Evolutionary conservation across 1,140 invertebrate species (phyloP).

Genomic region (Thrips palmi): DNA sequence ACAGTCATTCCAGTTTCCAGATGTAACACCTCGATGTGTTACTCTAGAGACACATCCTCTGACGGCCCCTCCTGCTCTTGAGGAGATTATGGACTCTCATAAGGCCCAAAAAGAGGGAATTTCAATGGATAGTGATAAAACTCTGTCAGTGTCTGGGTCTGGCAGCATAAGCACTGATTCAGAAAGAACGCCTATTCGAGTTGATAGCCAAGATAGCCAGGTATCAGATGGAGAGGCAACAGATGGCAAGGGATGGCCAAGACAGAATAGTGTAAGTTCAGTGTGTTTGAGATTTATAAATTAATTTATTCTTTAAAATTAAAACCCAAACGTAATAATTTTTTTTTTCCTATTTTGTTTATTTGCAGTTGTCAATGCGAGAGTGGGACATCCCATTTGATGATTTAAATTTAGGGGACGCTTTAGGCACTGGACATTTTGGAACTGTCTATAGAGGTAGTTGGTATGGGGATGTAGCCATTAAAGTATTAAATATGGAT

Average conservation of each 20-base stretch:
- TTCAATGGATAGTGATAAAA: slow-evolving; percentile 75
- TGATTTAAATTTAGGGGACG: slow-evolving; percentile 71
- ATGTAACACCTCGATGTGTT: slow-evolving; percentile 19
- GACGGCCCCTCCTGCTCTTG: neutral
- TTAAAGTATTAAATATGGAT: slow-evolving; percentile 91
- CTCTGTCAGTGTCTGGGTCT: slow-evolving; percentile 51
- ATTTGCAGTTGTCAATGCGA: slow-evolving; percentile 59
- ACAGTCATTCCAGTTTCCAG: slow-evolving; percentile 71
- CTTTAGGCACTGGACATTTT: slow-evolving; percentile 84
- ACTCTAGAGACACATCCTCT: slow-evolving; percentile 31
- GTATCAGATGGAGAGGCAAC: slow-evolving; percentile 43
- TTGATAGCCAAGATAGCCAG: slow-evolving; percentile 77
- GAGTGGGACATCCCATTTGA: slow-evolving; percentile 98
- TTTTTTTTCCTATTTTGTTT: slow-evolving; percentile 16
- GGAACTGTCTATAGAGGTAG: slow-evolving; percentile 87
- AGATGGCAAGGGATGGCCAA: slow-evolving; percentile 41
- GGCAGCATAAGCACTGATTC: slow-evolving; percentile 61
- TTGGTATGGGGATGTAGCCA: slow-evolving; percentile 98
- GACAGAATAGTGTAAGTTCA: slow-evolving; percentile 70
- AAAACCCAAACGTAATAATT: slow-evolving; percentile 7
- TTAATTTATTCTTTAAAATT: slow-evolving; percentile 4
- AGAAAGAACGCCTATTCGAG: slow-evolving; percentile 52
- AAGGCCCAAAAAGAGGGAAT: neutral
- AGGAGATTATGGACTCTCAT: neutral
- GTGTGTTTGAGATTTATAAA: slow-evolving; percentile 10